Conservation (phyloP, 2,797 vertebrate species). For the Fistularia tabacaria region DNA sequence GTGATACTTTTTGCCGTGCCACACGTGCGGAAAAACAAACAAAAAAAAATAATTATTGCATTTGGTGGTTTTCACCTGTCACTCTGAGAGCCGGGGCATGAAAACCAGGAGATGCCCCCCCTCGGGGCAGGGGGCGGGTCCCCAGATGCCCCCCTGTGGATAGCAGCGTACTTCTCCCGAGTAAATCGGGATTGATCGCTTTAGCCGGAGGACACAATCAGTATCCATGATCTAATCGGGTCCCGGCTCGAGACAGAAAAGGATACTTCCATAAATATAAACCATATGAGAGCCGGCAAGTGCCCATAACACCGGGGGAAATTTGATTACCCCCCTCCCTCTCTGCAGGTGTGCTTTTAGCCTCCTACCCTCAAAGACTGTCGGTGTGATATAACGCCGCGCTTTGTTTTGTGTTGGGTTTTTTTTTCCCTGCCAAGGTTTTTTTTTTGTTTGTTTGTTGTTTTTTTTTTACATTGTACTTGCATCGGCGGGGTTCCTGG, state of each 20-base stretch:
- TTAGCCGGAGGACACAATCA: conserved; percentile 72
- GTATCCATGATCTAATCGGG: conserved; percentile 76
- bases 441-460: too few relatives aligned
- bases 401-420: conserved; percentile 54
- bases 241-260: conserved; percentile 64
- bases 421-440: conserved; percentile 54
- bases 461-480: conserved; percentile 64
- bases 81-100: too few relatives aligned
- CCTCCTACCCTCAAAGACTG: conserved; percentile 58
- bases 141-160: conserved; percentile 63
- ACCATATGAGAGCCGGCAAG: conserved; percentile 74
- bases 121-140: background rate
- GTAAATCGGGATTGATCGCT: conserved; percentile 81
- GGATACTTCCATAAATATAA: conserved; percentile 80
- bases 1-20: too few relatives aligned
- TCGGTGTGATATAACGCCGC: conserved; percentile 49
- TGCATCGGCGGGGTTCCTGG: conserved; percentile 63
- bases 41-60: too few relatives aligned
- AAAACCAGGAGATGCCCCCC: too few relatives aligned
- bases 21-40: too few relatives aligned
- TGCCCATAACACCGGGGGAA: conserved; percentile 64
- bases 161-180: conserved; percentile 73
- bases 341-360: conserved; percentile 79
- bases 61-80: too few relatives aligned
- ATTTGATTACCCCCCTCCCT: conserved; percentile 70